phyloP scores from a whole-genome alignment of 1,140 invertebrate species.

The Thaumatotibia leucotreta region DNA sequence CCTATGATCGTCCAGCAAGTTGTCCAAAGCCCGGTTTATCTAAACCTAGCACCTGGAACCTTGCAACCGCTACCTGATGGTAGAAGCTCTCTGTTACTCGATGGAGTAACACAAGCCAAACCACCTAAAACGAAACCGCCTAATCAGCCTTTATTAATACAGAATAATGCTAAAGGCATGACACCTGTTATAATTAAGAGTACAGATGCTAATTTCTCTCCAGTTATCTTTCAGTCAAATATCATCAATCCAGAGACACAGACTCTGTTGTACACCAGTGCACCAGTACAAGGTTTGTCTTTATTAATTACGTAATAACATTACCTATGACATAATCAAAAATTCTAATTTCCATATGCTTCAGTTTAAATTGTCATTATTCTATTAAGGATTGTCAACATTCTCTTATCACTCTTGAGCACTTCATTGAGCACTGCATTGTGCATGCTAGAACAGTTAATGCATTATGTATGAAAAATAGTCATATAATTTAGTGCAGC shows the following conservation, averaged over 20 bases:
- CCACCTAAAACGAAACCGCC: slow-evolving; percentile 38
- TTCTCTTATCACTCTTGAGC: too few species aligned
- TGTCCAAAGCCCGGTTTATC: slow-evolving; percentile 58
- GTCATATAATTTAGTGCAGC: too few species aligned
- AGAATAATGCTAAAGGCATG: slow-evolving; percentile 62
- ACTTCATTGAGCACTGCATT: too few species aligned
- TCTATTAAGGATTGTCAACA: too few species aligned
- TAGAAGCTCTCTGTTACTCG: slow-evolving; percentile 43
- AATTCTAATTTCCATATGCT: too few species aligned
- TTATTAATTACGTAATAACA: neutral
- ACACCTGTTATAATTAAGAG: slow-evolving; percentile 66
- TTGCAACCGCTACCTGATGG: slow-evolving; percentile 52
- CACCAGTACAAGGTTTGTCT: slow-evolving; percentile 63
- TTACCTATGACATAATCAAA: neutral
- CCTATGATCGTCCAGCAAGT: slow-evolving; percentile 67
- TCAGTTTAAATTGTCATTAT: too few species aligned
- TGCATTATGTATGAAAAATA: too few species aligned
- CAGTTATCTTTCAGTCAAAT: slow-evolving; percentile 68
- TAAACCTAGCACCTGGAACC: slow-evolving; percentile 52
- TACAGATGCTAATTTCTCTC: slow-evolving; percentile 63
- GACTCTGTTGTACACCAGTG: slow-evolving; percentile 79
- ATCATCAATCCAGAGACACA: slow-evolving; percentile 63
- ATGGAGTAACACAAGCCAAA: slow-evolving; percentile 42
- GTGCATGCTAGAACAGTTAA: too few species aligned
- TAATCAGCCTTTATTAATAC: slow-evolving; percentile 68